Evolutionary conservation across 2,888 invertebrate genomes (phyloP).

Genomic region (Campopleginae sp.): DNA sequence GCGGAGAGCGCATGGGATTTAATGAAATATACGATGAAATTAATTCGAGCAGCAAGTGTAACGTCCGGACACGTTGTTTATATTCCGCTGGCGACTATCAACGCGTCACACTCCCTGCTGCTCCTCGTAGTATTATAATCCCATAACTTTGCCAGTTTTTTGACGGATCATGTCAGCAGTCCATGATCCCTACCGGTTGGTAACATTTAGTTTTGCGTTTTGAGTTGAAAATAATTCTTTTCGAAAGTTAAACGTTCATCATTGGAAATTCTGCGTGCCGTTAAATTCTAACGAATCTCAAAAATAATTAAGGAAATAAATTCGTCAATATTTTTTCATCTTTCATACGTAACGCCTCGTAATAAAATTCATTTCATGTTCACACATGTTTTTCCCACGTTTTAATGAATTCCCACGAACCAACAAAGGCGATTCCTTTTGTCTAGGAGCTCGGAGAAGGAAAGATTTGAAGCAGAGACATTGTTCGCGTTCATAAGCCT

Average conservation of each 20-base stretch:
- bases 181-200: slow-evolving; percentile 20
- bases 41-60: slow-evolving; percentile 48
- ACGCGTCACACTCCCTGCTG: slow-evolving; percentile 26
- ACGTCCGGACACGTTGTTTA: slow-evolving; percentile 18
- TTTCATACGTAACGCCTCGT: neutral
- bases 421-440: neutral
- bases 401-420: neutral
- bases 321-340: neutral
- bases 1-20: slow-evolving; percentile 27
- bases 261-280: too few species aligned
- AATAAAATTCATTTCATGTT: neutral
- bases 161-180: slow-evolving; percentile 18
- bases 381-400: neutral
- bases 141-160: slow-evolving; percentile 39
- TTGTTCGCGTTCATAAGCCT: neutral
- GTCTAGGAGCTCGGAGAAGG: too few species aligned
- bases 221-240: too few species aligned
- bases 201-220: neutral
- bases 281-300: too few species aligned
- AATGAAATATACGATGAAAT: slow-evolving; percentile 63
- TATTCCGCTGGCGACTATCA: slow-evolving; percentile 1
- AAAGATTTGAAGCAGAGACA: too few species aligned
- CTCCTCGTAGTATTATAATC: slow-evolving; percentile 43
- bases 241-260: too few species aligned
- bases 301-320: neutral